Evolutionary conservation across 2,797 vertebrate genomes (phyloP).

Genomic region (Falco biarmicus): DNA sequence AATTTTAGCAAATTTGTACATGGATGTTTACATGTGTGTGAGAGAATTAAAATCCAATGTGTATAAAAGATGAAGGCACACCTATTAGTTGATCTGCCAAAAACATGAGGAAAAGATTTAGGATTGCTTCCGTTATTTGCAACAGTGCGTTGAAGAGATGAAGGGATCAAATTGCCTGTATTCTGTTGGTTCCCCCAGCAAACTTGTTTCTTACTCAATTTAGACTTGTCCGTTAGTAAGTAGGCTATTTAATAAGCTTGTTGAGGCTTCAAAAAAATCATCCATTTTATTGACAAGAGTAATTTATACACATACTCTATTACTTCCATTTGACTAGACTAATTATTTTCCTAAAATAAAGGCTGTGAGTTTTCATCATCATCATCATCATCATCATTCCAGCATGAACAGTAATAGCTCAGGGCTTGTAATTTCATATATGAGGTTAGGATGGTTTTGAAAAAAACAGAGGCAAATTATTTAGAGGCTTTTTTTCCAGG

Average conservation of each 20-base stretch:
- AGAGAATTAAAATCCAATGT: not conserved
- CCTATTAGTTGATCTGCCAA: not conserved
- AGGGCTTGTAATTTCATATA: accelerated
- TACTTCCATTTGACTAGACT: not conserved
- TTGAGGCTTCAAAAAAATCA: not conserved
- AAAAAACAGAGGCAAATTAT: not conserved
- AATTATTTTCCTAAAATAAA: not conserved
- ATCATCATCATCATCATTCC: not conserved
- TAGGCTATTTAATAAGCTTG: not conserved
- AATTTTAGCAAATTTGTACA: not conserved
- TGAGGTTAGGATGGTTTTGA: not conserved
- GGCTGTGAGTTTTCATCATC: not conserved
- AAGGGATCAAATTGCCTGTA: not conserved
- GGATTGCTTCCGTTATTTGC: not conserved
- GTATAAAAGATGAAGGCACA: not conserved
- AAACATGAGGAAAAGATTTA: not conserved
- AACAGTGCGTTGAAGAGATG: not conserved
- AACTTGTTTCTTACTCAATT: not conserved
- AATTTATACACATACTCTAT: not conserved
- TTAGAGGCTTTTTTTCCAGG: not conserved
- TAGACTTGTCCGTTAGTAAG: not conserved
- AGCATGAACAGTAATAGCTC: not conserved
- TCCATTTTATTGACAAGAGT: not conserved
- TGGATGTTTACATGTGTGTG: accelerated
- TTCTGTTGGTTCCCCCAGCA: accelerated